Conservation (phyloP, 2,113 vertebrate genomes). For the Poeciliopsis prolifica region DNA sequence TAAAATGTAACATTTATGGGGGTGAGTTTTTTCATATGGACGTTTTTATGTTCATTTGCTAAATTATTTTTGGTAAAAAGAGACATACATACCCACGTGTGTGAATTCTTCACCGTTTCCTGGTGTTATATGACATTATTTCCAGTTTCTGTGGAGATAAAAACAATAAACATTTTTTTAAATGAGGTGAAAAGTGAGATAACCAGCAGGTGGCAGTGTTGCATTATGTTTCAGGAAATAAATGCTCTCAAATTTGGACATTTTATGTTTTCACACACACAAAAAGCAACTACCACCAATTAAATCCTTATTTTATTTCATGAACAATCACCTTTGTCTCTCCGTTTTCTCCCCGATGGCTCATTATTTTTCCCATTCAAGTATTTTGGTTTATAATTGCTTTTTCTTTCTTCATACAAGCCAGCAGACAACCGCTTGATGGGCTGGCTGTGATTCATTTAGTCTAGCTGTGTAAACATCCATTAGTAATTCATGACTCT, state of each 20-base stretch:
- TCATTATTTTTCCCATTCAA: constrained; percentile 39
- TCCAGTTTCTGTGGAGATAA: constrained; percentile 68
- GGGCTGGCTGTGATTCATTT: constrained; percentile 71
- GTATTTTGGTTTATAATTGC: constrained; percentile 40
- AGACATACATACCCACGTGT: constrained; percentile 21
- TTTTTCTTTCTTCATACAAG: constrained; percentile 34
- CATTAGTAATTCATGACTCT: constrained; percentile 78
- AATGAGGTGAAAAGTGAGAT: neutral
- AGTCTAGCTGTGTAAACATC: constrained; percentile 77
- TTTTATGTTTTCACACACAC: neutral
- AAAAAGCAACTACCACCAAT: neutral
- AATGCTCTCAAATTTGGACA: neutral
- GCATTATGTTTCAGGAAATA: constrained; percentile 1
- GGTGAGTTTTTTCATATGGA: too few relatives aligned
- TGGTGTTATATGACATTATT: constrained; percentile 71
- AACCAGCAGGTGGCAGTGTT: constrained; percentile 62
- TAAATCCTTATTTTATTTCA: neutral
- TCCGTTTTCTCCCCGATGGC: neutral
- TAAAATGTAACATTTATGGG: too few relatives aligned
- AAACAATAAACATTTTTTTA: neutral
- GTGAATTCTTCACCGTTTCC: constrained; percentile 21
- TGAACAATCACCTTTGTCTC: neutral
- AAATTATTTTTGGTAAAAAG: neutral
- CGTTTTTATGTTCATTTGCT: too few relatives aligned
- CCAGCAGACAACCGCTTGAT: constrained; percentile 57